Percentiles rank a stretch among this genome's conserved stretches.
phyloP scores from a whole-genome alignment of 2,797 vertebrate genomes.

The Schizothorax lantsangensis region DNA sequence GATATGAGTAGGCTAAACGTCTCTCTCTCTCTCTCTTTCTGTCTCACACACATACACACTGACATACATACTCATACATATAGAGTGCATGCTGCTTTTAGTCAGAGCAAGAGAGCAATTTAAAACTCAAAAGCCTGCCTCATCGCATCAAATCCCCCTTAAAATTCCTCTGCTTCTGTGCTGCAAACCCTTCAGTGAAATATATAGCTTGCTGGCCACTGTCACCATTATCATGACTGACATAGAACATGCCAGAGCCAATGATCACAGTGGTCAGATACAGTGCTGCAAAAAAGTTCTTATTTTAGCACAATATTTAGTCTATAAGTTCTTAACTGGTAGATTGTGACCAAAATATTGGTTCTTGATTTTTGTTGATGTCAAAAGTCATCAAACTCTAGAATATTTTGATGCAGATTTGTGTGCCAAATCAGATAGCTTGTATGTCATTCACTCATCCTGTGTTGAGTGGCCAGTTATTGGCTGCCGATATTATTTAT shows the following conservation, averaged over 20 bases:
- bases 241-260: slow-evolving; percentile 26
- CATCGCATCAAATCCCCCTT: slow-evolving; percentile 41
- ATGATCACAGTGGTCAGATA: slow-evolving; percentile 31
- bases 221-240: slow-evolving; percentile 33
- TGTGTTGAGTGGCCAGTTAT: not conserved
- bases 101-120: slow-evolving; percentile 48
- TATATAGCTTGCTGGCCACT: slow-evolving; percentile 10
- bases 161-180: slow-evolving; percentile 23
- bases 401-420: not conserved
- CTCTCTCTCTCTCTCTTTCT: slow-evolving; percentile 9
- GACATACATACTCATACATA: slow-evolving; percentile 45
- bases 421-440: not conserved
- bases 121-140: slow-evolving; percentile 53
- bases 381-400: not conserved
- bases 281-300: not conserved
- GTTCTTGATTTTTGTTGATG: not conserved
- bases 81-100: slow-evolving; percentile 46
- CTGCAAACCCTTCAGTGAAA: slow-evolving; percentile 10
- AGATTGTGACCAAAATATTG: not conserved
- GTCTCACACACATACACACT: slow-evolving; percentile 51
- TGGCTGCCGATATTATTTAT: not conserved
- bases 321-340: not conserved
- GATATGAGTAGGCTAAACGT: slow-evolving; percentile 50
- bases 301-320: not conserved
- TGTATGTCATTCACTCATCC: not conserved